Evolutionary conservation across 2,888 invertebrate species (phyloP).

Genomic region (Adelognathus sp.): DNA sequence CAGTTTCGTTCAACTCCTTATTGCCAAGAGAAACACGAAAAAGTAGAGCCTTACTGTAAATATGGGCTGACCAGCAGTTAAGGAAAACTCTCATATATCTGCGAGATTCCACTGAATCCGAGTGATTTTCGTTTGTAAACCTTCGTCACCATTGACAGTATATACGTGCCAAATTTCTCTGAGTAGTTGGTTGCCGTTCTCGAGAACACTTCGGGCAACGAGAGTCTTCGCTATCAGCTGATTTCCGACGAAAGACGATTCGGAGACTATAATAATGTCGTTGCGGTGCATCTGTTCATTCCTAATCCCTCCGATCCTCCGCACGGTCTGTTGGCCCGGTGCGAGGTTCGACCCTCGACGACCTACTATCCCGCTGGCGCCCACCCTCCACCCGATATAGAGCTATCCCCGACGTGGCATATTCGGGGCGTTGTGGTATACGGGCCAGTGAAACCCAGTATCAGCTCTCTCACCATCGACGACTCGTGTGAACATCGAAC

Average conservation of each 20-base stretch:
- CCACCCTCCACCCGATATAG: neutral
- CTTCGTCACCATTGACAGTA: no score
- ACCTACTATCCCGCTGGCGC: neutral
- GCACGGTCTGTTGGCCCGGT: constrained; percentile 29
- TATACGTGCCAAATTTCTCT: no score
- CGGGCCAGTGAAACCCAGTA: neutral
- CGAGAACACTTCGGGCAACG: no score
- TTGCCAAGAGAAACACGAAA: no score
- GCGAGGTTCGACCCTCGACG: constrained; percentile 23
- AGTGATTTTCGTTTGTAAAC: no score
- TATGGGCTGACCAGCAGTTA: no score
- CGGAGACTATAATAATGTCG: neutral
- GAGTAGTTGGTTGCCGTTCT: no score
- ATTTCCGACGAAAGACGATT: neutral
- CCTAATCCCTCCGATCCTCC: constrained; percentile 16
- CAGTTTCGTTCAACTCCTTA: no score
- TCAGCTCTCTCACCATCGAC: constrained; percentile 2
- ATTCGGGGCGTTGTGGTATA: constrained; percentile 12
- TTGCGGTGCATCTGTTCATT: neutral
- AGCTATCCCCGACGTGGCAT: neutral
- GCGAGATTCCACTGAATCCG: no score
- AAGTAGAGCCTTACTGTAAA: no score
- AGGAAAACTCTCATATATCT: no score
- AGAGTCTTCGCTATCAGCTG: no score
- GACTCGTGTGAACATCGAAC: neutral